These are phyloP conservation scores for Pheosia gnoma DNA, from an alignment of 2,888 invertebrate species.

Conservation along the genomic window DNA sequence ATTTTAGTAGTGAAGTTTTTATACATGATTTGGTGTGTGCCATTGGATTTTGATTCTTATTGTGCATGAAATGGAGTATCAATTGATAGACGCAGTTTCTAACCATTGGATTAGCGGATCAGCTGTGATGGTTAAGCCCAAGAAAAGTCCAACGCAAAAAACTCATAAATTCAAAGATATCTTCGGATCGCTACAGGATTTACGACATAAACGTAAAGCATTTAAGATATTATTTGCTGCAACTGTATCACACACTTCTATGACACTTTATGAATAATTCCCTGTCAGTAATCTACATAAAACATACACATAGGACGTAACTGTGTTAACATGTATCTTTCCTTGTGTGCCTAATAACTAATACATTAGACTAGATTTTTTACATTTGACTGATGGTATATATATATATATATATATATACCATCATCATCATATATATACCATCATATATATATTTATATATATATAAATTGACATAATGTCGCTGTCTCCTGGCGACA, in stretches of 20 bases:
- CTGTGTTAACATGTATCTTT: background rate
- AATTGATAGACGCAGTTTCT: conserved; percentile 37
- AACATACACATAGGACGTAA: background rate
- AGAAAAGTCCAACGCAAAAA: conserved; percentile 63
- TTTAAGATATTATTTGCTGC: conserved; percentile 5
- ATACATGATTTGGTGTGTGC: conserved; percentile 4
- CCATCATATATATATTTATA: too few relatives aligned
- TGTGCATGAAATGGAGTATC: conserved; percentile 37
- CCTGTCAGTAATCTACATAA: background rate
- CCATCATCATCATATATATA: too few relatives aligned
- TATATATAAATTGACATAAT: too few relatives aligned
- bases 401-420: too few relatives aligned
- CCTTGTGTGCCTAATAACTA: background rate
- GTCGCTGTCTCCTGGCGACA: too few relatives aligned
- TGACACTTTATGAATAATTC: background rate
- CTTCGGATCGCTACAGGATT: conserved; percentile 61
- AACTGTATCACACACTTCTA: background rate
- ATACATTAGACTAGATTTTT: background rate
- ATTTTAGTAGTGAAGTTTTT: background rate
- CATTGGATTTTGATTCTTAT: conserved; percentile 15
- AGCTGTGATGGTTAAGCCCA: conserved; percentile 30
- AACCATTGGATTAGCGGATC: conserved; percentile 21
- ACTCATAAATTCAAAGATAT: conserved; percentile 54
- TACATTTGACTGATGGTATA: background rate
- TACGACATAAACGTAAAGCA: conserved; percentile 50